Base-by-base conservation (phyloP, 1,140 invertebrate genomes). In the Akabosia matsudoensis region DNA sequence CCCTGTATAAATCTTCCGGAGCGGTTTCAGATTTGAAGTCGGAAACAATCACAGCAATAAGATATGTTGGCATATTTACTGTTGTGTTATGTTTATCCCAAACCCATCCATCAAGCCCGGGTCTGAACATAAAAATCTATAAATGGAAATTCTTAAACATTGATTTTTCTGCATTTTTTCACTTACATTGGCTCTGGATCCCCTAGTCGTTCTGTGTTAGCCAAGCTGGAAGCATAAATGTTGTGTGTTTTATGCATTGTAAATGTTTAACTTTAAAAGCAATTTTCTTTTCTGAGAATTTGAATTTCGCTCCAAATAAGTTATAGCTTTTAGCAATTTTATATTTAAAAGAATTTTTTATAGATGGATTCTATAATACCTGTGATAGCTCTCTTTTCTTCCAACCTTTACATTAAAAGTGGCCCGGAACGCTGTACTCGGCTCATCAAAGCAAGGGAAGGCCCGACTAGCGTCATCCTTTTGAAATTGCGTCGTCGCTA, bases 371-470 rank as follows among this genome's bases (percentile, higher is more conserved):
- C 13, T 56, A 13, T 7, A 13, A 7, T 72, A 45, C 33, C 31
- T 45, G 33, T 72, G 61, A 67, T 33, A 72, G 2, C 10, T 16
- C n/a, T 56, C 56, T 18, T 33, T 37, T 70, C 30, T 3, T 13
- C 74, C 77, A 52, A 78, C 56, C 2, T 4, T 74, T 18, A 74
- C 52, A 33, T 56, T 74, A 22, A 74, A 74, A 3, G 45, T 74
- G 13, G 73, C 73, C 84, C 97, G 97, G 24, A 96, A 86, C 10
- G 61, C 61, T 14, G 24, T 30, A 0, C 91, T 90, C 0, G 95
- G 95, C 83, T 97, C 96, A 84, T 97, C 95, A 85, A 95, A 96
- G 85, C 94, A 97, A 0, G 96, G 96, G 84, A 97, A 97, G 0
- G 93, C 93, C 78, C 90, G 87, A 33, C 96, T 88, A 0, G 96